These are phyloP conservation scores for Ostrea edulis DNA, from an alignment of 1,140 invertebrate species.

Conservation along the genomic window DNA sequence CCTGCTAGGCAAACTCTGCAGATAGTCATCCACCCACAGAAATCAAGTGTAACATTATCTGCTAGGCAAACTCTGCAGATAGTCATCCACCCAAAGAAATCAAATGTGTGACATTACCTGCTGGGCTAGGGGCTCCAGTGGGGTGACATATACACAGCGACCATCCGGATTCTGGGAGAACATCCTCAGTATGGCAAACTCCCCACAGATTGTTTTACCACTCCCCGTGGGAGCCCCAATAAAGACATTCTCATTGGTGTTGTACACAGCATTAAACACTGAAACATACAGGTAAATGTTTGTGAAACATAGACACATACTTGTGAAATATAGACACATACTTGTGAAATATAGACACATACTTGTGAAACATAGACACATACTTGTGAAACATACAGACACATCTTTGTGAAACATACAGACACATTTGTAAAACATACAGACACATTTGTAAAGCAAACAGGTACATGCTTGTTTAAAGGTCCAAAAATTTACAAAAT, in stretches of 20 bases:
- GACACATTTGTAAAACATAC: no score
- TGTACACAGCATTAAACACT: constrained; percentile 99
- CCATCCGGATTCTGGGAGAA: constrained; percentile 83
- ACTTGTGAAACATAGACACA: no score
- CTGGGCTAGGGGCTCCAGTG: constrained; percentile 94
- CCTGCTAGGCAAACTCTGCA: constrained; percentile 95
- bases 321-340: no score
- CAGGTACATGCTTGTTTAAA: no score
- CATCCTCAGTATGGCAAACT: constrained; percentile 96
- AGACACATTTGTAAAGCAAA: no score
- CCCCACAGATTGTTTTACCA: constrained; percentile 97
- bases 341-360: no score
- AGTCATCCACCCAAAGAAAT: no score
- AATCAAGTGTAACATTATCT: constrained; percentile 78
- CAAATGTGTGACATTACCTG: constrained; percentile 80
- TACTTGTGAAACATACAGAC: no score
- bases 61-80: constrained; percentile 82
- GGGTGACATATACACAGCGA: constrained; percentile 95
- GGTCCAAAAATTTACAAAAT: no score
- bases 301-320: no score
- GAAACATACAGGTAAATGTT: constrained; percentile 56
- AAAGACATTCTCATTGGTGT: constrained; percentile 99
- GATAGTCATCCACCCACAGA: no score
- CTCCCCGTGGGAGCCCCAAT: constrained; percentile 98
- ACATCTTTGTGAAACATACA: no score